Evolutionary conservation across 2,113 vertebrate genomes (phyloP).

Genomic region (Sigmodon hispidus): DNA sequence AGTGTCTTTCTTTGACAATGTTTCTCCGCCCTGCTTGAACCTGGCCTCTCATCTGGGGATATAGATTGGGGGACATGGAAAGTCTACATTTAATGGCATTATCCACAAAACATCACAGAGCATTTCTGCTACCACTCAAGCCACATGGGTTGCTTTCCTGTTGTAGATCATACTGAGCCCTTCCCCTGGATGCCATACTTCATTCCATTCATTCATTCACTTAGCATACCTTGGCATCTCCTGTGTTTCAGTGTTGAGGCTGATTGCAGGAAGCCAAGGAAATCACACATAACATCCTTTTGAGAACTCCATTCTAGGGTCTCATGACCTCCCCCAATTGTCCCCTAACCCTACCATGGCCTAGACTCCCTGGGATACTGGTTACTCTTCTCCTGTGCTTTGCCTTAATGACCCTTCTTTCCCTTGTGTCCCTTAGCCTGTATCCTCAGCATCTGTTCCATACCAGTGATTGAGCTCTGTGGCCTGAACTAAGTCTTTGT

Average conservation of each 20-base stretch:
- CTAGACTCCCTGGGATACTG: not conserved
- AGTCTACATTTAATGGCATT: not conserved
- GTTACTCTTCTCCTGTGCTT: not conserved
- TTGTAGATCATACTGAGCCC: rapidly evolving
- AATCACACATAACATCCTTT: too few relatives aligned
- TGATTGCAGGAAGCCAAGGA: not conserved
- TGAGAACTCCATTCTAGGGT: not conserved
- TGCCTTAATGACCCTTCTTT: not conserved
- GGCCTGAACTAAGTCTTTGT: not conserved
- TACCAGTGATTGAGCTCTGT: not conserved
- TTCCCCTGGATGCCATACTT: not conserved
- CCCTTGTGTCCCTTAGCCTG: rapidly evolving
- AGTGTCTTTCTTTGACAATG: not conserved
- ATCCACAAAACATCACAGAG: not conserved
- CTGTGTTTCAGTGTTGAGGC: not conserved
- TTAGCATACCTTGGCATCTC: not conserved
- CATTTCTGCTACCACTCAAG: not conserved
- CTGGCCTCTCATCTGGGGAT: not conserved
- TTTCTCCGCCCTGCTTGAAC: not conserved
- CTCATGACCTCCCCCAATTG: not conserved
- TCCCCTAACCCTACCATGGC: not conserved
- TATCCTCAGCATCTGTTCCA: not conserved
- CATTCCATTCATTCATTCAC: not conserved
- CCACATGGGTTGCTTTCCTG: rapidly evolving
- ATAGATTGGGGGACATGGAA: not conserved